Evolutionary conservation across 30 jellyfish, hydroid and myxozoan species (phyloP).

Genomic region (Morbakka virulenta): DNA sequence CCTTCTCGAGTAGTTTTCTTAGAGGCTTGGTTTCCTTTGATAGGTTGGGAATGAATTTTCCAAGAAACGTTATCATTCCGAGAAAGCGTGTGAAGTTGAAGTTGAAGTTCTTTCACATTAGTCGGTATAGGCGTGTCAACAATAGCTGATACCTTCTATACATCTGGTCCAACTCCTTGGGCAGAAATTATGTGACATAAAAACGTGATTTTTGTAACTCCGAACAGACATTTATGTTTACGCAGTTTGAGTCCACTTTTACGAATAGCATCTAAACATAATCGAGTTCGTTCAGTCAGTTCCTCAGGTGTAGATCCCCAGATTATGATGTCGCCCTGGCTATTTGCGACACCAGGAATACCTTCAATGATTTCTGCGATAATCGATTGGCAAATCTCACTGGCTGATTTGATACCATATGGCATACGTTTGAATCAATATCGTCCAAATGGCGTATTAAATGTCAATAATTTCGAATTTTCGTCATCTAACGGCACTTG

Average conservation of each 20-base stretch:
- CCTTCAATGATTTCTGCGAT: constrained; percentile 30
- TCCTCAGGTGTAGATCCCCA: constrained; percentile 51
- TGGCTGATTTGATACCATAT: constrained; percentile 44
- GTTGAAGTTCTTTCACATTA: constrained; percentile 40
- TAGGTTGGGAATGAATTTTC: constrained; percentile 43
- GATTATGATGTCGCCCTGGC: constrained; percentile 51
- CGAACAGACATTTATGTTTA: constrained; percentile 43
- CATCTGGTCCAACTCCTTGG: constrained; percentile 56
- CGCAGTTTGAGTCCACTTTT: constrained; percentile 39
- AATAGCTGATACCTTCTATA: constrained; percentile 47
- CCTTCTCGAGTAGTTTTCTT: constrained; percentile 48
- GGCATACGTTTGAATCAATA: constrained; percentile 24
- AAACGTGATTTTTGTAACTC: constrained; percentile 15
- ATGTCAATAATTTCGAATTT: constrained; percentile 22
- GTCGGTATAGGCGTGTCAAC: constrained; percentile 62
- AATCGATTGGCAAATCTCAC: constrained; percentile 45
- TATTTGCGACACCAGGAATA: constrained; percentile 32
- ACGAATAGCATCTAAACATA: constrained; percentile 1
- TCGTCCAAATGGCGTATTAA: constrained; percentile 41
- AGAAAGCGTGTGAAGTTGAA: no score
- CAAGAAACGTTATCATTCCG: constrained; percentile 57
- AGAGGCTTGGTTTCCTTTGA: constrained; percentile 69
- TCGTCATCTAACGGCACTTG: constrained; percentile 9
- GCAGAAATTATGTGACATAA: constrained; percentile 65
- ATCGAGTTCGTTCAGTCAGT: neutral